Conservation (phyloP, 2,113 vertebrate genomes). For the Cottus gobio region DNA sequence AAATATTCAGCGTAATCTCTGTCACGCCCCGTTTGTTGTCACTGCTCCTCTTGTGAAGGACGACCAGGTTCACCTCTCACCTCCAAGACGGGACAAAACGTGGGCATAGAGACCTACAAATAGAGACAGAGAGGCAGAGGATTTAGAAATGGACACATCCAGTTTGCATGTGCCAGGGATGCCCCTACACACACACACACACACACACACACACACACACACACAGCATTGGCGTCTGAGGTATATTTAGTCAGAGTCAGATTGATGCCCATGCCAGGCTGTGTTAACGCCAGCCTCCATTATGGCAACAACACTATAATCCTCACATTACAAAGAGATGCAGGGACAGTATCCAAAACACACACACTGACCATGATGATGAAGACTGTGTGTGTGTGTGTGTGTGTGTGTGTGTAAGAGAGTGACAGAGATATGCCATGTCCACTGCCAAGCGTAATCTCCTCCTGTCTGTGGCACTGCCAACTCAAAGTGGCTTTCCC, state of each 20-base stretch:
- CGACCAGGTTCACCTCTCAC: constrained; percentile 54
- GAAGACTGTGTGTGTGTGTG: constrained; percentile 44
- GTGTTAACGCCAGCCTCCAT: constrained; percentile 60
- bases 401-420: constrained; percentile 33
- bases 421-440: constrained; percentile 50
- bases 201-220: constrained; percentile 12
- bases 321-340: constrained; percentile 62
- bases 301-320: constrained; percentile 68
- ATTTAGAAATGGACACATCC: constrained; percentile 43
- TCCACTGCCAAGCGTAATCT: constrained; percentile 45
- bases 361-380: constrained; percentile 38
- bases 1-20: constrained; percentile 12
- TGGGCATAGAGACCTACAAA: constrained; percentile 53
- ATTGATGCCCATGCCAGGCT: constrained; percentile 55
- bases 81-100: constrained; percentile 46
- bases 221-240: constrained; percentile 33
- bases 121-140: constrained; percentile 48
- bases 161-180: constrained; percentile 47
- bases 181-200: constrained; percentile 27
- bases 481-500: constrained; percentile 36
- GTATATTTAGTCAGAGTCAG: constrained; percentile 65
- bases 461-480: constrained; percentile 46
- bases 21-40: constrained; percentile 5
- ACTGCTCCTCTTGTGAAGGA: constrained; percentile 20
- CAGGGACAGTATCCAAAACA: constrained; percentile 46